Evolutionary conservation across 2,113 vertebrate species (phyloP).

Genomic region (Garra rufa): DNA sequence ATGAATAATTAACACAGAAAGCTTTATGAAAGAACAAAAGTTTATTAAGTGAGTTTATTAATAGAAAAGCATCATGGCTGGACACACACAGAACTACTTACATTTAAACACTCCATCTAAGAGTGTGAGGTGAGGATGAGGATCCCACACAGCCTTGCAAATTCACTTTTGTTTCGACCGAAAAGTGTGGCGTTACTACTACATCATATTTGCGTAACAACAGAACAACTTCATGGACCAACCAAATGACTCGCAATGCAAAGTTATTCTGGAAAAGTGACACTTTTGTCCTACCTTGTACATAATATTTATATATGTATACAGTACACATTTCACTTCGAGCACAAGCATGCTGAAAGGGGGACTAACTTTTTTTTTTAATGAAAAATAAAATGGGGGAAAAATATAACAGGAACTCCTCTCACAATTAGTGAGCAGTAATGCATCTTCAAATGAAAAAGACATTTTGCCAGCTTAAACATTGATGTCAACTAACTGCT

Average conservation of each 20-base stretch:
- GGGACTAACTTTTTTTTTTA: constrained; percentile 38
- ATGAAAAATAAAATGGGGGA: constrained; percentile 7
- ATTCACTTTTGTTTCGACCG: neutral
- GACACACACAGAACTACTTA: constrained; percentile 52
- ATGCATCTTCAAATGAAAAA: constrained; percentile 16
- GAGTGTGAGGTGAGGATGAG: constrained; percentile 18
- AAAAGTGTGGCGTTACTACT: constrained; percentile 18
- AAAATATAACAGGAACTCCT: constrained; percentile 19
- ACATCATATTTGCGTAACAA: neutral
- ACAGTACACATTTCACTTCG: constrained; percentile 70
- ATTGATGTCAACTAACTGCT: neutral
- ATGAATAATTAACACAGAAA: neutral
- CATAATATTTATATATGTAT: constrained; percentile 78
- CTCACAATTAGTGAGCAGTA: constrained; percentile 1
- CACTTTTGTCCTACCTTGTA: constrained; percentile 70
- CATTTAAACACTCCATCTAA: constrained; percentile 31
- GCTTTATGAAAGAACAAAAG: constrained; percentile 46
- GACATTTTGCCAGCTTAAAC: neutral
- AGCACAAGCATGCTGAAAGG: constrained; percentile 78
- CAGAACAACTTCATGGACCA: constrained; percentile 51
- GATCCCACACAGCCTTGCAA: neutral
- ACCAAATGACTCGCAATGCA: constrained; percentile 71
- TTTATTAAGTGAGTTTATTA: constrained; percentile 48
- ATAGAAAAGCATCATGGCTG: constrained; percentile 50
- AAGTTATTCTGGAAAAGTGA: constrained; percentile 73